Base-by-base conservation (phyloP, 2,797 vertebrate genomes). In the Pithecia hirsuta region DNA sequence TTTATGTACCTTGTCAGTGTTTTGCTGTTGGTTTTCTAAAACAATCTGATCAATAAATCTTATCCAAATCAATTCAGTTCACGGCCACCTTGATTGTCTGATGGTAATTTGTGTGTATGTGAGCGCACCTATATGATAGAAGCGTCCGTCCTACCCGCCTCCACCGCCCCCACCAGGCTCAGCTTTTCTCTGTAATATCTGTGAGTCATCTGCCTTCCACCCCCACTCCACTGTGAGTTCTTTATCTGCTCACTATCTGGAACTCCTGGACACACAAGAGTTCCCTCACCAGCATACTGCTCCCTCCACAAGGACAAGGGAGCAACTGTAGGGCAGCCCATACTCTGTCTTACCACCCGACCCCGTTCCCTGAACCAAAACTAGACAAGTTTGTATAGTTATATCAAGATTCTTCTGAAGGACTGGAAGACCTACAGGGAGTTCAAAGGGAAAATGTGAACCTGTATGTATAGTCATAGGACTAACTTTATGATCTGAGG, bases 31-130 rank as follows among this genome's bases (percentile, higher is more conserved):
- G 95, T 87, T 87, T 97, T 97, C 94, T 97, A 97, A 93, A 91
- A 97, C 97, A 96, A 92, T 97, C 97, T 85, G 87, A 84, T 93
- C 95, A 96, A 98, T 97, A 97, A 98, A 98, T 87, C 87, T 81
- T 30, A 33, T 61, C 96, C 88, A 95, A 50, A 75, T 96, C 78
- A 64, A 44, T 67, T 82, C 80, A 91, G 55, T 48, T 87, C 76
- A 91, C 82, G 91, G 89, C 90, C 33, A 33, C 90, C 57, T 84
- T 89, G 57, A 95, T 85, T 97, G 89, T 96, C 89, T 95, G 89
- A 61, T 1, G 28, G 6, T 95, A 33, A 52, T 52, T 76, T 86
- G 41, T 79, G 64, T 64, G n/a, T 67, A 0, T 4, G 13, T 86
- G 91, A 76, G 39, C 12, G 93, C 44, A 24, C 52, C 55, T 59